Base-by-base conservation (phyloP, 2,113 vertebrate genomes). In the Rousettus leschenaultii region DNA sequence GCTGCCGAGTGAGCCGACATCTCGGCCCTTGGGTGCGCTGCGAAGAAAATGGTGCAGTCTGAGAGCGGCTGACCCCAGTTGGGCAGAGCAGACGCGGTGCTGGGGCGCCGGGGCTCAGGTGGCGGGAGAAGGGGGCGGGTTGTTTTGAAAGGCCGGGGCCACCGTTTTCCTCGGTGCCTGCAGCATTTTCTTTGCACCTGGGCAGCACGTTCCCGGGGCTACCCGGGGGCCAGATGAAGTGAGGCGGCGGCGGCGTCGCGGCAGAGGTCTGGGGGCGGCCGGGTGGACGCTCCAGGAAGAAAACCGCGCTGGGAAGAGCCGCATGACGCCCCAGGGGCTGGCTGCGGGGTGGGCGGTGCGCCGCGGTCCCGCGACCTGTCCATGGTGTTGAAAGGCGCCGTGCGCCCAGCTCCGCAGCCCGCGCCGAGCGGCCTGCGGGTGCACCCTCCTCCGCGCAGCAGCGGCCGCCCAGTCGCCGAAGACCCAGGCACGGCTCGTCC, bases 41-140 rank as follows among this genome's bases (percentile, higher is more conserved):
- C 93, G 95, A 96, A 95, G 98, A 97, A 95, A 98, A 98, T 97
- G 98, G 96, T 98, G 98, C 98, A 96, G 16, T 63, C 96, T 19
- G 63, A 94, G 95, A 98, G 98, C 98, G 77, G 96, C 97, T 98
- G 98, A 98, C 94, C 97, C 80, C n/a, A 82, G 80, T 33, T 21
- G 94, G 97, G 75, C 66, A 70, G 57, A 70, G 92, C 94, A 85
- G 96, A 89, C 45, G 24, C n/a, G 48, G 87, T 33, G 93, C 75
- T 89, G 13, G 80, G 80, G 91, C 33, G 89, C 78, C 70, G 4
- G 75, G 71, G 59, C 83, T 55, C 95, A 26, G 82, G 94, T 63
- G 89, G 88, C 83, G 7, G 70, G 92, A 91, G 89, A 86, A 93
- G 83, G 91, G 95, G 77, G 83, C 82, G 92, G 86, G 84, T 43